Percentiles rank a stretch among this genome's conserved stretches.
Evolutionary conservation across 2,113 vertebrate species (phyloP).

Genomic region (Labeo catla): DNA sequence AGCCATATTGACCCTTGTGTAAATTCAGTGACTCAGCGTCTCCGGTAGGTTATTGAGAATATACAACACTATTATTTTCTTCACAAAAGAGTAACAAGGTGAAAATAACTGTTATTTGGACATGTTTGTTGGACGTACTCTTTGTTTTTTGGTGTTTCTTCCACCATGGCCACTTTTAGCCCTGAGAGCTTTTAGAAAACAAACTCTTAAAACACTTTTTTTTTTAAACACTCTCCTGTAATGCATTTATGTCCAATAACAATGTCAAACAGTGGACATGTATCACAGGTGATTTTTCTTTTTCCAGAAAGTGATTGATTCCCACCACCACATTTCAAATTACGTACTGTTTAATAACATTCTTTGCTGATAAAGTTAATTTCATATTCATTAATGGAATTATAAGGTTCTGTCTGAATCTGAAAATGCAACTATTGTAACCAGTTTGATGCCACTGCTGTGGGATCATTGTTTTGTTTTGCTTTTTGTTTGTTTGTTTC

Average conservation of each 20-base stretch:
- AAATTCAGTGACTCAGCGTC: conserved; percentile 9
- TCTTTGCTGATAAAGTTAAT: neutral
- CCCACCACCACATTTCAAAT: neutral
- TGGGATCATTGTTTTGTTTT: too few species aligned
- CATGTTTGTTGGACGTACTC: neutral
- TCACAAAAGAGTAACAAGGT: neutral
- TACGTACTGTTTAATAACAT: neutral
- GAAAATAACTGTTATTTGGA: conserved; percentile 9
- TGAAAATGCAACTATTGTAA: too few species aligned
- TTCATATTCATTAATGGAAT: neutral
- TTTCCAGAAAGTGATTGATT: neutral
- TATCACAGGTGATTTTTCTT: neutral
- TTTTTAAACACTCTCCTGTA: neutral
- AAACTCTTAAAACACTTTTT: neutral
- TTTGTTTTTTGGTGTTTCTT: neutral
- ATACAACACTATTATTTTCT: conserved; percentile 6
- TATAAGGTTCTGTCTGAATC: too few species aligned
- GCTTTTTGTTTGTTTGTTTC: too few species aligned
- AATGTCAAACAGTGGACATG: neutral
- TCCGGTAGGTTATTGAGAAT: neutral
- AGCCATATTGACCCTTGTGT: conserved; percentile 27
- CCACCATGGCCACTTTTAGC: neutral
- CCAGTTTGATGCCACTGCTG: too few species aligned
- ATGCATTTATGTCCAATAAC: neutral
- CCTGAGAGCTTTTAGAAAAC: neutral